These are phyloP conservation scores for Ariolimax columbianus DNA, from an alignment of 2,888 invertebrate genomes.

Conservation along the genomic window DNA sequence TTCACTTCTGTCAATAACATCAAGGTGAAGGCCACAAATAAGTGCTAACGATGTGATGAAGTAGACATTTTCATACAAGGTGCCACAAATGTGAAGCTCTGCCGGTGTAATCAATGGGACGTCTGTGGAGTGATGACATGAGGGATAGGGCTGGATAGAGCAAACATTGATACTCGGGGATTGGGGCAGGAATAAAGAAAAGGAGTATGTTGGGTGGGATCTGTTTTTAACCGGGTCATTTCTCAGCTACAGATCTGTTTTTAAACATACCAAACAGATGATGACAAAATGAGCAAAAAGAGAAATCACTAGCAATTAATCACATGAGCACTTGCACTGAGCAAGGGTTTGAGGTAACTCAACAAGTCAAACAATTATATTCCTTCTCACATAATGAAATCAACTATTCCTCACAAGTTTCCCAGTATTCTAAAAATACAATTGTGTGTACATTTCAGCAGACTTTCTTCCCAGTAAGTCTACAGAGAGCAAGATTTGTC, in stretches of 20 bases:
- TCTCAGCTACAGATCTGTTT: neutral
- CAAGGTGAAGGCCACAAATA: slow-evolving; percentile 11
- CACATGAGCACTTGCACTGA: neutral
- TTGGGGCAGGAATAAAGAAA: neutral
- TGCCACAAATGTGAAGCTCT: neutral
- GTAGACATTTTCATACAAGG: neutral
- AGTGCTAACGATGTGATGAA: neutral
- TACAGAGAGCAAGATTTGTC: no score
- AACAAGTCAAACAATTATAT: neutral
- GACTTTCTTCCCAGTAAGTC: no score
- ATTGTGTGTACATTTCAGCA: no score
- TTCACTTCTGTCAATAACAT: neutral
- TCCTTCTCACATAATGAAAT: neutral
- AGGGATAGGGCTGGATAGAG: neutral
- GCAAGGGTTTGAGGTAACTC: neutral
- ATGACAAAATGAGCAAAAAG: slow-evolving; percentile 16
- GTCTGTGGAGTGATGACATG: neutral
- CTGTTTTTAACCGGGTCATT: neutral
- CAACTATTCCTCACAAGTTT: no score
- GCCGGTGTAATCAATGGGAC: neutral
- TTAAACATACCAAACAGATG: slow-evolving; percentile 23
- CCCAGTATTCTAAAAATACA: no score
- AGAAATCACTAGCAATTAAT: slow-evolving; percentile 32
- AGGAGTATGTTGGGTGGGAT: no score
- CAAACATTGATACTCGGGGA: neutral